Percentiles rank a stretch among this genome's conserved stretches.
phyloP scores from a whole-genome alignment of 2,113 vertebrate genomes.

The Ellobius talpinus region DNA sequence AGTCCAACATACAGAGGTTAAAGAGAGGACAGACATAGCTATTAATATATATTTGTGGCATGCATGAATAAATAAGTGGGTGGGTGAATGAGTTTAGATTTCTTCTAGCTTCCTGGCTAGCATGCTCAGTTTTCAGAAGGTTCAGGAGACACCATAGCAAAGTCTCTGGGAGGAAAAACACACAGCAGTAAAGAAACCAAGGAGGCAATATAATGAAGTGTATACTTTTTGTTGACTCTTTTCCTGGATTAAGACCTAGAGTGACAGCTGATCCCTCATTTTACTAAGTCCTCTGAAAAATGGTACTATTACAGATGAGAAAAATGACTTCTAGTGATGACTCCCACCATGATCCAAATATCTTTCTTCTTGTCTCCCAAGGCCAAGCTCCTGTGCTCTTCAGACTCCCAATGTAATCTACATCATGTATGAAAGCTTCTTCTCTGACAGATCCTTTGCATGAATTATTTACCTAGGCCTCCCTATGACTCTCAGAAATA shows the following conservation, averaged over 20 bases:
- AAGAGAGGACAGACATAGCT: neutral
- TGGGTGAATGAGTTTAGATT: neutral
- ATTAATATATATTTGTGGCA: neutral
- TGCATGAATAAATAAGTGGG: slow-evolving; percentile 38
- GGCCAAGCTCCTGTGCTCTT: neutral
- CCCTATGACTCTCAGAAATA: neutral
- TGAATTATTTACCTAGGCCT: neutral
- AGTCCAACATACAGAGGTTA: neutral
- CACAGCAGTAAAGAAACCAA: neutral
- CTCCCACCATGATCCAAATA: neutral
- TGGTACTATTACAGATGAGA: neutral
- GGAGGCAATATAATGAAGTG: neutral
- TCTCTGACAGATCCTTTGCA: neutral
- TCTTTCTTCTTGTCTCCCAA: neutral
- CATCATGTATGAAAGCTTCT: too few species aligned
- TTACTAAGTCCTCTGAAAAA: neutral
- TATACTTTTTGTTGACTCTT: neutral
- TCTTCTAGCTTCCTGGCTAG: neutral
- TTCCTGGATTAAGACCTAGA: neutral
- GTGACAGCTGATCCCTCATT: neutral
- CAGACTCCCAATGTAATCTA: neutral
- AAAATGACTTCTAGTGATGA: neutral
- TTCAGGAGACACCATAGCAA: neutral
- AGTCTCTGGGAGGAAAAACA: neutral
- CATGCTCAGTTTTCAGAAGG: neutral